These are phyloP conservation scores for Cacatua alba DNA, from an alignment of 2,113 vertebrate genomes.

Conservation along the genomic window DNA sequence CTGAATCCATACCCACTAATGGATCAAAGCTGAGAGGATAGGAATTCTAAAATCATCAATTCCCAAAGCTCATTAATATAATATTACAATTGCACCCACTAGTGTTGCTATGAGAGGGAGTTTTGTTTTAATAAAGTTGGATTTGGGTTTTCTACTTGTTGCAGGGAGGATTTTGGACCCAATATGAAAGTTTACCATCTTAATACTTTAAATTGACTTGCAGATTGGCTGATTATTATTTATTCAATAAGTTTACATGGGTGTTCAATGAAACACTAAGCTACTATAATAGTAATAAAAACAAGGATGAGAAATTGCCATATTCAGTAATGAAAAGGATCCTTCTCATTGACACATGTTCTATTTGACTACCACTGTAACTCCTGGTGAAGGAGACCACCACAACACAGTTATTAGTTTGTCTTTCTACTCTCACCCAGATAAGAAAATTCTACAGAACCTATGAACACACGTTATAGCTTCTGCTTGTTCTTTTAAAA, in stretches of 20 bases:
- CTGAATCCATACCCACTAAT: constrained; percentile 76
- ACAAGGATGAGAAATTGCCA: neutral
- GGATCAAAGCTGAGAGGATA: constrained; percentile 68
- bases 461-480: neutral
- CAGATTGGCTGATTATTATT: neutral
- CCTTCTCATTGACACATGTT: neutral
- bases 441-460: neutral
- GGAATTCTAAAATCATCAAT: constrained; percentile 65
- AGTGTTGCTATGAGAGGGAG: neutral
- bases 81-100: constrained; percentile 43
- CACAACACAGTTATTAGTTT: neutral
- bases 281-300: neutral
- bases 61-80: constrained; percentile 70
- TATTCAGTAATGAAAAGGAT: neutral
- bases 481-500: neutral
- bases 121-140: neutral
- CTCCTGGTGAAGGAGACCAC: neutral
- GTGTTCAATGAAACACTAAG: neutral
- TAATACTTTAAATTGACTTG: neutral
- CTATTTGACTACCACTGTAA: neutral
- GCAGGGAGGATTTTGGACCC: neutral
- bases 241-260: neutral
- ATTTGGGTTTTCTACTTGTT: neutral
- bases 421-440: neutral
- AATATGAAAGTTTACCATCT: neutral